Evolutionary conservation across 2,888 invertebrate species (phyloP).

Genomic region (Atethmia centrago): DNA sequence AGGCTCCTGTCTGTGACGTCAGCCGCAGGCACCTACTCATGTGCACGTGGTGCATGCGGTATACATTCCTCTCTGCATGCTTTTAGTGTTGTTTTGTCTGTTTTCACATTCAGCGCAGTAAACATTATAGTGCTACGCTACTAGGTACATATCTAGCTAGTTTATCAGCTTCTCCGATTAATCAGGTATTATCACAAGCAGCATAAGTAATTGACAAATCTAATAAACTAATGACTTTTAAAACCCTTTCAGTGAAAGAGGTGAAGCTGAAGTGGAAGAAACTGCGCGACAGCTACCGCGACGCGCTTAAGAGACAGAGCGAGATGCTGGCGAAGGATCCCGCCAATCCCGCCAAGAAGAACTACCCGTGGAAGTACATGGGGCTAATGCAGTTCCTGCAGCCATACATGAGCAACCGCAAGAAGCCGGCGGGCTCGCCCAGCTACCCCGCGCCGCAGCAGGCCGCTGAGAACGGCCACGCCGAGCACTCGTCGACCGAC

Average conservation of each 20-base stretch:
- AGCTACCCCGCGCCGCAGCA: constrained; percentile 61
- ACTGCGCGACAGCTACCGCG: constrained; percentile 87
- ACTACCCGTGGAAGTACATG: constrained; percentile 87
- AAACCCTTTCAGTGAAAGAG: constrained; percentile 83
- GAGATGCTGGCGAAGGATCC: constrained; percentile 82
- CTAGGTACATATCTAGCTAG: background rate
- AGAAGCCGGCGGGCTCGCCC: constrained; percentile 76
- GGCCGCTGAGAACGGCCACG: constrained; percentile 53
- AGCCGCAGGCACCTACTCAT: background rate
- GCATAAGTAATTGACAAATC: background rate
- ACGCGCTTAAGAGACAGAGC: constrained; percentile 85
- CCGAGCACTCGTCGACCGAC: constrained; percentile 59
- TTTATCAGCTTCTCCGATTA: background rate
- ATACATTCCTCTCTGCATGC: background rate
- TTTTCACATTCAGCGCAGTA: background rate
- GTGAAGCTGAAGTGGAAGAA: constrained; percentile 88
- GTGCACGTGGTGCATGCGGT: background rate
- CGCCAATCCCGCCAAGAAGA: constrained; percentile 73
- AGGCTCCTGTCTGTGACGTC: background rate
- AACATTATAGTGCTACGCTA: background rate
- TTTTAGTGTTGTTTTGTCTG: no score
- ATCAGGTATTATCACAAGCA: background rate
- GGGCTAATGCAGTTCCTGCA: constrained; percentile 86
- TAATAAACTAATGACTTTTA: background rate
- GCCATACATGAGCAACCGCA: constrained; percentile 86